phyloP scores from a whole-genome alignment of 2,797 vertebrate genomes.

The Bradypus variegatus region DNA sequence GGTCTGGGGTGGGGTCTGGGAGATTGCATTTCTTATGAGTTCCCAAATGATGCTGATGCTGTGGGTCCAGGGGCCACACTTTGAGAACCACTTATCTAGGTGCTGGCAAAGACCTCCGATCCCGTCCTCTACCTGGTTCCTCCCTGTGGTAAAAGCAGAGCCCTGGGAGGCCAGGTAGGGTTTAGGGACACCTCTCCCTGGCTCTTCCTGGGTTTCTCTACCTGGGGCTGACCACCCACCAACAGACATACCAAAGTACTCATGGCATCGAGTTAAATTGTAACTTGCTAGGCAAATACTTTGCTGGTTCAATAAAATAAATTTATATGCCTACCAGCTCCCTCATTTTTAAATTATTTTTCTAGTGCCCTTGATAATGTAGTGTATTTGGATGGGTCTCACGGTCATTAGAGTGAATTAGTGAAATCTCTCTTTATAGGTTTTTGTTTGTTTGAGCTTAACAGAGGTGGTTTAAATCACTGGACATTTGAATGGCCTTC shows the following conservation, averaged over 20 bases:
- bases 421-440: conserved; percentile 55
- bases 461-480: conserved; percentile 50
- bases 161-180: fast-evolving
- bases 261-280: background rate
- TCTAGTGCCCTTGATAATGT: conserved; percentile 34
- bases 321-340: conserved; percentile 6
- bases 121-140: background rate
- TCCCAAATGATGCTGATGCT: background rate
- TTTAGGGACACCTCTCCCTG: background rate
- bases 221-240: background rate
- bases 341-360: conserved; percentile 44
- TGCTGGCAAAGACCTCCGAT: background rate
- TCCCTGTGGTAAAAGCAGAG: background rate
- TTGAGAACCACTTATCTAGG: background rate
- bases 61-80: background rate
- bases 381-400: conserved; percentile 8
- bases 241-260: background rate
- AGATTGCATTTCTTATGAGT: background rate
- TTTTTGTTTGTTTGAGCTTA: conserved; percentile 60
- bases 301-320: conserved; percentile 25
- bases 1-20: background rate
- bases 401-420: conserved; percentile 57
- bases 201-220: background rate
- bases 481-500: background rate
- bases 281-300: background rate